Percentiles rank a stretch among this genome's conserved stretches.
Conservation (phyloP, 2,113 vertebrate genomes). For the Ictalurus punctatus region DNA sequence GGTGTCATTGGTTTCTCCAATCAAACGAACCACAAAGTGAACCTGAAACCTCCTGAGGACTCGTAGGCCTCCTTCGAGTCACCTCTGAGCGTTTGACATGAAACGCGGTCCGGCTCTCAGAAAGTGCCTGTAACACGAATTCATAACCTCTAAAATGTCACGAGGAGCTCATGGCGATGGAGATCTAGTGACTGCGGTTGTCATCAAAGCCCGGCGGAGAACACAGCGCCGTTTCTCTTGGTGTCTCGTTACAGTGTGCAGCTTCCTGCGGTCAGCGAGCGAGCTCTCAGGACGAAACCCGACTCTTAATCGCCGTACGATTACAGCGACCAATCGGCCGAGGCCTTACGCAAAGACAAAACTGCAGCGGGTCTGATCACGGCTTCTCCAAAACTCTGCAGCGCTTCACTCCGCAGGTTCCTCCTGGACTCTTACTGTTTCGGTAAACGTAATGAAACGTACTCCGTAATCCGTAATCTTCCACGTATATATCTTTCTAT, state of each 20-base stretch:
- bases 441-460: no score
- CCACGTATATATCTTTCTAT: not conserved
- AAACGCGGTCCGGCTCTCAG: constrained; percentile 15
- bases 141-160: constrained; percentile 43
- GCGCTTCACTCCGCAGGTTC: not conserved
- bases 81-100: constrained; percentile 8
- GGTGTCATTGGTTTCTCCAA: not conserved
- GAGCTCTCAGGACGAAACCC: constrained; percentile 69
- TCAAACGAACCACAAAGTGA: not conserved
- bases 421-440: accelerated
- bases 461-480: not conserved
- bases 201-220: constrained; percentile 42
- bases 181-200: constrained; percentile 32
- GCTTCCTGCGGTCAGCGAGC: constrained; percentile 64
- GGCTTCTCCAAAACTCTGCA: not conserved
- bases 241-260: constrained; percentile 62
- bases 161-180: constrained; percentile 36
- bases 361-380: not conserved
- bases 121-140: constrained; percentile 35
- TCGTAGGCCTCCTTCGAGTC: not conserved
- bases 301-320: constrained; percentile 75
- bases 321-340: constrained; percentile 69
- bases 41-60: not conserved
- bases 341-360: not conserved
- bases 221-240: constrained; percentile 46